These are phyloP conservation scores for Rhynchopsitta pachyrhyncha DNA, from an alignment of 2,113 vertebrate species.

Conservation along the genomic window DNA sequence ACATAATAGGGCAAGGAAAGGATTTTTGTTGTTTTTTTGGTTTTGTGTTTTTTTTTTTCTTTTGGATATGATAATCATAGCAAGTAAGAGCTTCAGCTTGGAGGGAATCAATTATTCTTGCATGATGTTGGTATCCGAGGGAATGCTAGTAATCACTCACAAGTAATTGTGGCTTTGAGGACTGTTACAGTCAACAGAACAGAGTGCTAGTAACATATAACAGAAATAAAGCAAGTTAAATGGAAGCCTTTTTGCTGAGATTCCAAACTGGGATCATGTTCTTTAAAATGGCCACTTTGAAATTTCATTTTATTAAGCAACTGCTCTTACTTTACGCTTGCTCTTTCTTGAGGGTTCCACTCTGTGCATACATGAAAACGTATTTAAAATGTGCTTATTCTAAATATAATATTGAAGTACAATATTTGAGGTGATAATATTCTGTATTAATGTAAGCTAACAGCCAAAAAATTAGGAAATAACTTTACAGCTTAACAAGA, in stretches of 20 bases:
- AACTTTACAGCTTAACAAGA: background rate
- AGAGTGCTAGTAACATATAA: background rate
- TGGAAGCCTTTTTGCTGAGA: background rate
- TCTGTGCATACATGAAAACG: rapidly evolving
- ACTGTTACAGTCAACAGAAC: background rate
- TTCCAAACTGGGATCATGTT: background rate
- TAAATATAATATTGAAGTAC: background rate
- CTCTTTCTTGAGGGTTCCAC: background rate
- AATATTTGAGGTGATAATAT: background rate
- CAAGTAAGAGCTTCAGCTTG: background rate
- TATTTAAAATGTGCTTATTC: background rate
- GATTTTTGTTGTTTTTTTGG: no score
- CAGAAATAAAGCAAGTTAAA: background rate
- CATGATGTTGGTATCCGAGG: background rate
- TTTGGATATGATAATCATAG: background rate
- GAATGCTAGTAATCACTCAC: background rate
- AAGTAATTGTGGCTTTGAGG: background rate
- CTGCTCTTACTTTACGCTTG: background rate
- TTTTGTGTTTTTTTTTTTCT: background rate
- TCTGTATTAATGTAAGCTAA: background rate
- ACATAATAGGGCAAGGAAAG: background rate
- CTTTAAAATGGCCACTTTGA: background rate
- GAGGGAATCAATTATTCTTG: background rate
- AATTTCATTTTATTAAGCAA: background rate
- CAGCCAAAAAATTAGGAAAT: background rate